Evolutionary conservation across 2,113 vertebrate genomes (phyloP).

Genomic region (Chrysochloris asiatica): DNA sequence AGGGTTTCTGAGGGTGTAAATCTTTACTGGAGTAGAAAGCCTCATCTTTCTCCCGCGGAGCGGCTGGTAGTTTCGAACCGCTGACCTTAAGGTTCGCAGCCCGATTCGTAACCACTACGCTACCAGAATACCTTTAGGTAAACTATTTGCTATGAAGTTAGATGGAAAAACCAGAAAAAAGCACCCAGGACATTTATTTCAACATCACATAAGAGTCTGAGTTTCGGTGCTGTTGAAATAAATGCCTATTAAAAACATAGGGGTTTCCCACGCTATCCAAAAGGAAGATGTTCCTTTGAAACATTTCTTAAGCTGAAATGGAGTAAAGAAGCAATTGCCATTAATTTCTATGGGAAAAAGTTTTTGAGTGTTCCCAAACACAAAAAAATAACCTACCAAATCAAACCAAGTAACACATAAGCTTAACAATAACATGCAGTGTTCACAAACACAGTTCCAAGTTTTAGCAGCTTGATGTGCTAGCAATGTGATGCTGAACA

Average conservation of each 20-base stretch:
- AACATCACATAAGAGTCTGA: background rate
- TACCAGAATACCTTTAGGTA: slow-evolving; percentile 58
- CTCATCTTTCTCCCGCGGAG: too few species aligned
- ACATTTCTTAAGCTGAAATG: background rate
- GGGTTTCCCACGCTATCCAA: too few species aligned
- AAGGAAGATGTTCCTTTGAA: background rate
- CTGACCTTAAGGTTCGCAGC: too few species aligned
- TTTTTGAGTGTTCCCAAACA: background rate
- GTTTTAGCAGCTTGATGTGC: background rate
- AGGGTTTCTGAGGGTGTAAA: too few species aligned
- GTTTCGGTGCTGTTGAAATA: background rate
- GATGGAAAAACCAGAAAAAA: slow-evolving; percentile 18
- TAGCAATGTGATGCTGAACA: background rate
- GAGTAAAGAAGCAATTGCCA: background rate
- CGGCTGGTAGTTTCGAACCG: too few species aligned
- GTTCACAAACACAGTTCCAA: too few species aligned
- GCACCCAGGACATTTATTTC: slow-evolving; percentile 27
- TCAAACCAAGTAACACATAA: background rate
- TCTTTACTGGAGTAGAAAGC: too few species aligned
- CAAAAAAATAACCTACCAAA: background rate
- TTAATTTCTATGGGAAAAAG: background rate
- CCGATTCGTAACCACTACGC: too few species aligned
- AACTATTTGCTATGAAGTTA: slow-evolving; percentile 31
- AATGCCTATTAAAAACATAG: background rate
- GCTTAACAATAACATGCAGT: background rate